Base-by-base conservation (phyloP, 2,888 invertebrate species). In the Acronicta psi region DNA sequence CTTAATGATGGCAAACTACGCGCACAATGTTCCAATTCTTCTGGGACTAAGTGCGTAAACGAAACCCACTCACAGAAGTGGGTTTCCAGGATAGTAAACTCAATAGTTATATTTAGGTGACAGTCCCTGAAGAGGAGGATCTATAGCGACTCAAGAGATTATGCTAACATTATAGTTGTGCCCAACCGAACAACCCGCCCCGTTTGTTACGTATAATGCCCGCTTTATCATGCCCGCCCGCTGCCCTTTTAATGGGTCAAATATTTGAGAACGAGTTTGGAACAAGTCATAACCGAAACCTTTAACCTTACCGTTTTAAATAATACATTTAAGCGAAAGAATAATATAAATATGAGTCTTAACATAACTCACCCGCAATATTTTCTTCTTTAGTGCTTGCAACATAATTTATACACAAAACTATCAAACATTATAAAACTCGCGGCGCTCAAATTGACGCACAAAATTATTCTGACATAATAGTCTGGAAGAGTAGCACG, bases 41-140 rank as follows among this genome's bases (percentile, higher is more conserved):
- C n/a, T n/a, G n/a, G n/a, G n/a, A n/a, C n/a, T n/a, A n/a, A n/a
- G n/a, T n/a, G n/a, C n/a, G n/a, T n/a, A n/a, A n/a, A n/a, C n/a
- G n/a, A n/a, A n/a, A n/a, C n/a, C n/a, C n/a, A n/a, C n/a, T n/a
- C n/a, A n/a, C n/a, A n/a, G n/a, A n/a, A n/a, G n/a, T n/a, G n/a
- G n/a, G n/a, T n/a, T n/a, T n/a, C n/a, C n/a, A n/a, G n/a, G n/a
- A n/a, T n/a, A n/a, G n/a, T n/a, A n/a, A n/a, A n/a, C n/a, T n/a
- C n/a, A n/a, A n/a, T n/a, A n/a, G n/a, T n/a, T n/a, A n/a, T n/a
- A n/a, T n/a, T n/a, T n/a, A n/a, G n/a, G n/a, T n/a, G n/a, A n/a
- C n/a, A n/a, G 18, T 47, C 46, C 56, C 69, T 57, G 69, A 68
- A 66, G 62, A 68, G 62, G 68, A 69, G 51, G 41, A 37, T 29